Conservation (phyloP, 2,797 vertebrate genomes). For the Eurystomus glaucurus region DNA sequence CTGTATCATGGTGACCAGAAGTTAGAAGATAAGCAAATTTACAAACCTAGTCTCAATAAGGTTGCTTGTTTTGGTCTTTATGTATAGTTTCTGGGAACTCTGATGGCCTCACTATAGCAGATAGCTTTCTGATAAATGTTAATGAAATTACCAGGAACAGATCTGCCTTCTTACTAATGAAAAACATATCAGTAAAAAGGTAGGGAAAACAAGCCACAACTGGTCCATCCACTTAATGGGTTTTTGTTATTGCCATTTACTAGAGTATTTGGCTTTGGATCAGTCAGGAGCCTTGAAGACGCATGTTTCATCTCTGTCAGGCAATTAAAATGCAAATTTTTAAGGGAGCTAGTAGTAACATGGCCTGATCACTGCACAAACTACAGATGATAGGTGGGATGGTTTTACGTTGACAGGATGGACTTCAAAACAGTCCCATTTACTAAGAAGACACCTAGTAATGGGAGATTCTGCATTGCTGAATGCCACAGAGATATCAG, state of each 20-base stretch:
- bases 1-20: slow-evolving; percentile 60
- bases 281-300: background rate
- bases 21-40: slow-evolving; percentile 58
- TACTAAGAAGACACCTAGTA: background rate
- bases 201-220: slow-evolving; percentile 35
- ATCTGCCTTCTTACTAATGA: slow-evolving; percentile 46
- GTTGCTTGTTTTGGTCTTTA: slow-evolving; percentile 65
- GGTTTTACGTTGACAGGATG: background rate
- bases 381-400: background rate
- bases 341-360: background rate
- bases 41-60: slow-evolving; percentile 64
- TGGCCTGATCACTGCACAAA: background rate
- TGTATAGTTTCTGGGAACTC: slow-evolving; percentile 22
- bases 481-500: background rate
- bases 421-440: background rate
- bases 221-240: slow-evolving; percentile 16
- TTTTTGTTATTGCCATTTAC: slow-evolving; percentile 48
- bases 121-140: slow-evolving; percentile 64
- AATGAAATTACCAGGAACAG: slow-evolving; percentile 47
- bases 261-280: slow-evolving; percentile 56
- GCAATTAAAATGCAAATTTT: background rate
- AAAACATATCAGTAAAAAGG: slow-evolving; percentile 55
- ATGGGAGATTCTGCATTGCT: background rate
- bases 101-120: slow-evolving; percentile 19
- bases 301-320: background rate